Conservation (phyloP, 2,113 vertebrate species). For the Verasper variegatus region DNA sequence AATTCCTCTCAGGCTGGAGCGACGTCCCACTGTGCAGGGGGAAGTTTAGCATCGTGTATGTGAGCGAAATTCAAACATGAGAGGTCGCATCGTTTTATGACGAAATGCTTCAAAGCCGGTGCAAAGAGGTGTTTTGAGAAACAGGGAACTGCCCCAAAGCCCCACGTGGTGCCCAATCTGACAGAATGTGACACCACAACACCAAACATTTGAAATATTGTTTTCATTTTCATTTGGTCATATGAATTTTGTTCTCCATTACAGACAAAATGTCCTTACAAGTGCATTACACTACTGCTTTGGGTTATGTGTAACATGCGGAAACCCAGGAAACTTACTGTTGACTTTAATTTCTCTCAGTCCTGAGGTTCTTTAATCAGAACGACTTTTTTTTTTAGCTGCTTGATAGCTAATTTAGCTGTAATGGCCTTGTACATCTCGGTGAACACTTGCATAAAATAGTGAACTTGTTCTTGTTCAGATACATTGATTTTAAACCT, state of each 20-base stretch:
- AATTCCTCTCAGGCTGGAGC: background rate
- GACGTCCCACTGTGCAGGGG: conserved; percentile 17
- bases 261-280: too few species aligned
- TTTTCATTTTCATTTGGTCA: too few species aligned
- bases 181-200: background rate
- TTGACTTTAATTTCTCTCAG: background rate
- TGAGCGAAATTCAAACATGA: background rate
- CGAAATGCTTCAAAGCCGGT: conserved; percentile 7
- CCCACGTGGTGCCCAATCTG: background rate
- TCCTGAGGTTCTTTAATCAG: background rate
- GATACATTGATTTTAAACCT: background rate
- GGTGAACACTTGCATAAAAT: conserved; percentile 2
- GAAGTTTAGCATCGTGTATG: background rate
- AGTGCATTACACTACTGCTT: too few species aligned
- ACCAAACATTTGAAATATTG: background rate
- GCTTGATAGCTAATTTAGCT: conserved; percentile 19
- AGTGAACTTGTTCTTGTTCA: background rate
- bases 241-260: too few species aligned
- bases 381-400: conserved; percentile 3
- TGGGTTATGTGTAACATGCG: too few species aligned
- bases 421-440: conserved; percentile 30
- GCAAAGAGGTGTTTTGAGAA: background rate
- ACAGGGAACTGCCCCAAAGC: background rate
- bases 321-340: background rate
- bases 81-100: background rate